phyloP scores from a whole-genome alignment of 2,113 vertebrate species.

The Melanotaenia duboulayi region DNA sequence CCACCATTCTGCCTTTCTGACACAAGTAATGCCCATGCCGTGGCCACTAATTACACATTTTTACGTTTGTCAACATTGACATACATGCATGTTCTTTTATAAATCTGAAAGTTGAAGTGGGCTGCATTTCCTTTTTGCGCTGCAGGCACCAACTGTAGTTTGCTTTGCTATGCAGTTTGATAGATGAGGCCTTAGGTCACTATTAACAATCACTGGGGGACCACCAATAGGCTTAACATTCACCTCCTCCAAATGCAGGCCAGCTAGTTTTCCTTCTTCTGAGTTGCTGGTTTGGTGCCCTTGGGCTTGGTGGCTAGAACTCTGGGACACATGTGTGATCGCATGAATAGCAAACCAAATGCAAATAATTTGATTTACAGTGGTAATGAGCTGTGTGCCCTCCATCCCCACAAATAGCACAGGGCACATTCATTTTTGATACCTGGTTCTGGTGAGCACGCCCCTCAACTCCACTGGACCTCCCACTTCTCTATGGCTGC shows the following conservation, averaged over 20 bases:
- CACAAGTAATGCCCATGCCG: no score
- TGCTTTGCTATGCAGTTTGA: no score
- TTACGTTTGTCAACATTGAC: no score
- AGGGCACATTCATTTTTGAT: neutral
- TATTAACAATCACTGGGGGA: neutral
- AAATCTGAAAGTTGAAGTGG: no score
- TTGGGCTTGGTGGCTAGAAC: neutral
- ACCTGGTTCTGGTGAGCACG: neutral
- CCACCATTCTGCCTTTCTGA: no score
- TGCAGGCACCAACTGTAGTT: no score
- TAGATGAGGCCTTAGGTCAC: no score
- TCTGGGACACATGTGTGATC: neutral
- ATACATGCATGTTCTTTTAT: no score
- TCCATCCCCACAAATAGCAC: neutral
- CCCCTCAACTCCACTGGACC: neutral
- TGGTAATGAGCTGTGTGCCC: neutral
- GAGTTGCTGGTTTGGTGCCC: neutral
- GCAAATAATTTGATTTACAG: conserved; percentile 1
- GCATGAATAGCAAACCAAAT: neutral
- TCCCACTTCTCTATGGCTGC: neutral
- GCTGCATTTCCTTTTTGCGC: no score
- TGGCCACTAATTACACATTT: no score
- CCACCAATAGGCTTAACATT: no score
- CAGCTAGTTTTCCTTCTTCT: neutral
- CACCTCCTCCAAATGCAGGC: conserved; percentile 3